A percentile compares a stretch with the other conserved stretches of the same genome.
These are phyloP conservation scores for Drosophila setifemur DNA, from an alignment of 1,140 invertebrate species.

Conservation along the genomic window DNA sequence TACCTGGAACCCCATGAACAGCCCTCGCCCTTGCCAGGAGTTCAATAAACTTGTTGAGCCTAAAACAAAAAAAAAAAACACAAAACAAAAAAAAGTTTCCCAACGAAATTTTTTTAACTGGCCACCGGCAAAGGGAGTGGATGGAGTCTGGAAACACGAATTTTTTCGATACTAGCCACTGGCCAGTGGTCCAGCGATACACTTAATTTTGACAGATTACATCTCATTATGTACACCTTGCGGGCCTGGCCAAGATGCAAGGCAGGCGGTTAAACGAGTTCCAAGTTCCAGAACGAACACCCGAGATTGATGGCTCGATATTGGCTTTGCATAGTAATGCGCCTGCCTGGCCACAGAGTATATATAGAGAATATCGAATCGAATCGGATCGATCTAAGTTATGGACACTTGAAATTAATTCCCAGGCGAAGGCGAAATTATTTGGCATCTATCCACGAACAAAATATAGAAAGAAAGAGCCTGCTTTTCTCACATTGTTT, in stretches of 20 bases:
- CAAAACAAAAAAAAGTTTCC: constrained; percentile 54
- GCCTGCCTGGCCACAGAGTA: constrained; percentile 2
- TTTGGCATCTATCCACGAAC: constrained; percentile 35
- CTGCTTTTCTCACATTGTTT: constrained; percentile 56
- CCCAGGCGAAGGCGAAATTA: constrained; percentile 17
- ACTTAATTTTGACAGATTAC: constrained; percentile 81
- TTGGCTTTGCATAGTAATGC: constrained; percentile 70
- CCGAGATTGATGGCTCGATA: constrained; percentile 65
- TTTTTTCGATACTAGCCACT: not conserved
- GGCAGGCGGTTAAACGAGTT: constrained; percentile 53
- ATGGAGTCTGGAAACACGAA: not conserved
- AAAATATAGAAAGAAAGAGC: constrained; percentile 43
- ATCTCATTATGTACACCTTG: constrained; percentile 79
- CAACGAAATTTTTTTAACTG: constrained; percentile 31
- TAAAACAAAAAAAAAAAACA: no score
- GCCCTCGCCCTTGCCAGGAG: constrained; percentile 44
- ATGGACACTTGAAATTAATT: constrained; percentile 72
- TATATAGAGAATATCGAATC: no score
- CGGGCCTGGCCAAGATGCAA: constrained; percentile 42
- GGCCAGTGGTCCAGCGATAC: constrained; percentile 50
- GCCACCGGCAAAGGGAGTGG: not conserved
- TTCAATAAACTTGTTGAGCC: constrained; percentile 67
- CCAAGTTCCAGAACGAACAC: constrained; percentile 44
- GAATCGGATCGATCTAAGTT: constrained; percentile 43
- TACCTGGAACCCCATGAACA: constrained; percentile 23